phyloP scores from a whole-genome alignment of 2,888 invertebrate genomes.

The Cactoblastis cactorum region DNA sequence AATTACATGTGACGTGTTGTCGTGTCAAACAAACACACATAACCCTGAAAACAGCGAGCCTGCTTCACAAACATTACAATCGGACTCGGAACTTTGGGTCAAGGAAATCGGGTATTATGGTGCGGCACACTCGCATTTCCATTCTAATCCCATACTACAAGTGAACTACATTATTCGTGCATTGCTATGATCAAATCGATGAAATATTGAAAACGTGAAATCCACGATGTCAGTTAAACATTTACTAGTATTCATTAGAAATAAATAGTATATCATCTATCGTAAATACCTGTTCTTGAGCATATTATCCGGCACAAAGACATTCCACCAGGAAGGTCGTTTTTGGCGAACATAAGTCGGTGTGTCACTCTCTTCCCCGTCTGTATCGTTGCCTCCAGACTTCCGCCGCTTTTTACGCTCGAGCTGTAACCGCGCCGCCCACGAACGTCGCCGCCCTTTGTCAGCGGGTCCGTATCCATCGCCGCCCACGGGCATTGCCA shows the following conservation, averaged over 20 bases:
- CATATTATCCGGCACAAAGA: slow-evolving; percentile 88
- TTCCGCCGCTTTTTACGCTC: slow-evolving; percentile 78
- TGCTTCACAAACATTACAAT: slow-evolving; percentile 50
- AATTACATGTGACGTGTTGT: slow-evolving; percentile 12
- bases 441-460: slow-evolving; percentile 82
- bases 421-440: slow-evolving; percentile 77
- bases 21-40: slow-evolving; percentile 20
- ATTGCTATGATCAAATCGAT: slow-evolving; percentile 33
- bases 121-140: slow-evolving; percentile 43
- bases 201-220: slow-evolving; percentile 1
- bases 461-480: slow-evolving; percentile 58
- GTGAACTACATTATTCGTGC: slow-evolving; percentile 34
- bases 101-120: slow-evolving; percentile 61
- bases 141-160: slow-evolving; percentile 51
- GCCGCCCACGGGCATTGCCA: slow-evolving; percentile 57
- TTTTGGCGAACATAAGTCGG: slow-evolving; percentile 81
- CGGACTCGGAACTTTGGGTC: slow-evolving; percentile 51
- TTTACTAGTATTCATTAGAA: neutral
- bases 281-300: slow-evolving; percentile 81
- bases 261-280: neutral
- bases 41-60: slow-evolving; percentile 42
- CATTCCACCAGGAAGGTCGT: slow-evolving; percentile 93
- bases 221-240: neutral
- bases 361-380: slow-evolving; percentile 57
- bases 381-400: slow-evolving; percentile 69